Evolutionary conservation across 2,888 invertebrate species (phyloP).

Genomic region (Drosophila pseudotakahashii): DNA sequence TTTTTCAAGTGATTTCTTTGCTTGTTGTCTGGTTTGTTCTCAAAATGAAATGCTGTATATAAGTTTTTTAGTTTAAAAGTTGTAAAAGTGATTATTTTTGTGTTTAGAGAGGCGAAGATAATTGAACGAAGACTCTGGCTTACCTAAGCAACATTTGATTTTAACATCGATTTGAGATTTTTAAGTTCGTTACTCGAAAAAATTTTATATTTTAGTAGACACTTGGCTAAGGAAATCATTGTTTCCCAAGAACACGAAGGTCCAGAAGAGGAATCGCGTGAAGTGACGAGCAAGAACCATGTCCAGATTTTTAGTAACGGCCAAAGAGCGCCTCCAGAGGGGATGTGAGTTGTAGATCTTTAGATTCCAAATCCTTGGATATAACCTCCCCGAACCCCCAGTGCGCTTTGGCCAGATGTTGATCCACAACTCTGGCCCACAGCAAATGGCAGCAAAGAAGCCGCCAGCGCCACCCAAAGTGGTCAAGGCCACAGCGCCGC

Average conservation of each 20-base stretch:
- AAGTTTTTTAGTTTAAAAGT: not conserved
- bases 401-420: constrained; percentile 27
- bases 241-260: not conserved
- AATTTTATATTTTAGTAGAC: constrained; percentile 29
- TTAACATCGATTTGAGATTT: constrained; percentile 9
- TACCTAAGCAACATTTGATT: constrained; percentile 11
- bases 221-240: constrained; percentile 9
- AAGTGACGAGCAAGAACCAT: constrained; percentile 8
- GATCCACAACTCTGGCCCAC: constrained; percentile 17
- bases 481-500: not conserved
- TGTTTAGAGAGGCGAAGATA: too few relatives aligned
- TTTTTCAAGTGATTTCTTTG: not conserved
- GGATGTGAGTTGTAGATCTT: constrained; percentile 18
- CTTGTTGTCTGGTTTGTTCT: not conserved
- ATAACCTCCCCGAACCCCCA: not conserved
- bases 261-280: not conserved
- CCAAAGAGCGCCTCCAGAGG: constrained; percentile 19
- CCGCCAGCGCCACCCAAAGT: constrained; percentile 27
- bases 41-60: not conserved
- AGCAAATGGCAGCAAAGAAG: constrained; percentile 13
- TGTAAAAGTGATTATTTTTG: not conserved
- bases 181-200: constrained; percentile 17
- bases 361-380: not conserved
- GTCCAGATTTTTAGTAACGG: constrained; percentile 17
- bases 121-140: not conserved